Evolutionary conservation across 92 coral and sea anemone genomes (phyloP).

Genomic region (Scolanthus callimorphus): DNA sequence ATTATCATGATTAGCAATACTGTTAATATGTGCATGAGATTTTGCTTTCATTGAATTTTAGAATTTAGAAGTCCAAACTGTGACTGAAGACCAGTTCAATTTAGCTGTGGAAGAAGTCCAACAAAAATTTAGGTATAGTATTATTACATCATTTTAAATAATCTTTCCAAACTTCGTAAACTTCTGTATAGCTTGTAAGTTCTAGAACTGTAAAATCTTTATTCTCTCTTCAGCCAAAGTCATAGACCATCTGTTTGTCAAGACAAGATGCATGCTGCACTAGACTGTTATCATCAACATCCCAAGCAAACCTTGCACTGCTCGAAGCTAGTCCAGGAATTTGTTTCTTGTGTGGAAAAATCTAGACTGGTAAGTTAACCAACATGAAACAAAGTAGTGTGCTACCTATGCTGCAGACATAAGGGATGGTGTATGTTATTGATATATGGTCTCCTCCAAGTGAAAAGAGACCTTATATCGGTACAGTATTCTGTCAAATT

Average conservation of each 20-base stretch:
- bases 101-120: constrained; percentile 67
- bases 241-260: constrained; percentile 55
- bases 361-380: constrained; percentile 62
- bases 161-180: too few species aligned
- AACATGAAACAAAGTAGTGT: too few species aligned
- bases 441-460: too few species aligned
- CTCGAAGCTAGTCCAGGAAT: constrained; percentile 67
- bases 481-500: too few species aligned
- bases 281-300: constrained; percentile 69
- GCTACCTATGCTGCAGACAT: too few species aligned
- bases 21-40: not conserved
- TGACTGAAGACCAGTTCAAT: constrained; percentile 66
- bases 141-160: too few species aligned
- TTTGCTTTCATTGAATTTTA: constrained; percentile 6
- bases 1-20: too few species aligned
- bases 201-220: too few species aligned
- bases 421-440: too few species aligned
- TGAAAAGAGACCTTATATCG: too few species aligned
- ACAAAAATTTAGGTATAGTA: constrained; percentile 60
- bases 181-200: too few species aligned
- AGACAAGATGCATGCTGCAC: constrained; percentile 42
- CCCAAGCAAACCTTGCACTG: constrained; percentile 63
- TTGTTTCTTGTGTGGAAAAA: constrained; percentile 59
- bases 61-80: constrained; percentile 57
- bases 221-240: constrained; percentile 14